A percentile compares a stretch with the other conserved stretches of the same genome.
phyloP scores from a whole-genome alignment of 2,113 vertebrate genomes.

The Amblyopsis rosae region DNA sequence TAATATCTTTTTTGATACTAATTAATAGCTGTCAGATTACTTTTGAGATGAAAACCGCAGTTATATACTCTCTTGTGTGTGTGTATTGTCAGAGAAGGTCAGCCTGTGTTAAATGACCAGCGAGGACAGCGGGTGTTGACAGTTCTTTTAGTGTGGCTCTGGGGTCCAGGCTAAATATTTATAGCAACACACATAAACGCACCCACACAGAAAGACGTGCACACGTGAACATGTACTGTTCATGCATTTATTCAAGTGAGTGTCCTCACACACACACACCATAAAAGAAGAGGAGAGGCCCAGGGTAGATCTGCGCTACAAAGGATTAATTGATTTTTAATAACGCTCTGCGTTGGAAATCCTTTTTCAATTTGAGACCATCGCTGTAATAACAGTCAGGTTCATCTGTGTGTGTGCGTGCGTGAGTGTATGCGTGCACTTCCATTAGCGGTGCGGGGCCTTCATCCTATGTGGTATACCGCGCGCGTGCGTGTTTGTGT shows the following conservation, averaged over 20 bases:
- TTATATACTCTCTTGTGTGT: too few relatives aligned
- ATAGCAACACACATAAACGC: background rate
- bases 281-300: conserved; percentile 12
- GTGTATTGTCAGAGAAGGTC: conserved; percentile 35
- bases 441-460: too few relatives aligned
- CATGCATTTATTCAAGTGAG: background rate
- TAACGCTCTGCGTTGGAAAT: conserved; percentile 40
- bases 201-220: background rate
- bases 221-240: background rate
- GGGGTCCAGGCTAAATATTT: conserved; percentile 47
- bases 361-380: conserved; percentile 46
- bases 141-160: conserved; percentile 32
- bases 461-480: too few relatives aligned
- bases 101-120: conserved; percentile 49
- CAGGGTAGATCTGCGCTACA: conserved; percentile 33
- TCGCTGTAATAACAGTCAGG: conserved; percentile 40
- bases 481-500: background rate
- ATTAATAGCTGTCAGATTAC: too few relatives aligned
- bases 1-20: too few relatives aligned
- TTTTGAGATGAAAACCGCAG: too few relatives aligned
- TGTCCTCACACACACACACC: background rate
- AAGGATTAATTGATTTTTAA: conserved; percentile 50
- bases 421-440: background rate
- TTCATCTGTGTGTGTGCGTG: conserved; percentile 18
- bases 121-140: conserved; percentile 26